Conservation (phyloP, 1,140 invertebrate genomes). For the Ips nitidus region DNA sequence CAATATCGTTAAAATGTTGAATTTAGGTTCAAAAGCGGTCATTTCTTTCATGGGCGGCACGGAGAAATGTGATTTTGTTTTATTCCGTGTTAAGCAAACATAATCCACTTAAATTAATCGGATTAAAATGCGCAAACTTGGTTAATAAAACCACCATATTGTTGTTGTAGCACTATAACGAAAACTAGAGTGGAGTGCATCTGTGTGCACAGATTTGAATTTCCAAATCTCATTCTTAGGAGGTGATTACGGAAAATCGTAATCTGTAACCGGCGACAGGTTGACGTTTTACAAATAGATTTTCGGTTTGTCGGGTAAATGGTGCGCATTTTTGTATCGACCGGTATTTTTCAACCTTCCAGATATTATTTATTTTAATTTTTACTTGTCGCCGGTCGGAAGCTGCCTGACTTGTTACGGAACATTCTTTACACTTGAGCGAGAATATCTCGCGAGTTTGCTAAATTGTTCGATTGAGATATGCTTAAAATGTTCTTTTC, state of each 20-base stretch:
- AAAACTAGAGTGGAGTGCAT: neutral
- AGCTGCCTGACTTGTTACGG: no score
- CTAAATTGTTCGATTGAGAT: no score
- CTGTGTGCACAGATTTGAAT: neutral
- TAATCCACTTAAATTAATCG: no score
- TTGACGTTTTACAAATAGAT: slow-evolving; percentile 1
- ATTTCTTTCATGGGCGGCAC: neutral
- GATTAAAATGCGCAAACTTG: no score
- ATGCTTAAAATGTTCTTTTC: no score
- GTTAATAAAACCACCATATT: no score
- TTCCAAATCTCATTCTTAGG: neutral
- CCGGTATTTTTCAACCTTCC: neutral
- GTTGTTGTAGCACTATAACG: no score
- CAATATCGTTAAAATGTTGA: slow-evolving; percentile 2
- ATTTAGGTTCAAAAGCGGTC: neutral
- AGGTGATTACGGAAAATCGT: slow-evolving; percentile 1
- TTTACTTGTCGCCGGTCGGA: neutral
- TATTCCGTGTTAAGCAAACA: no score
- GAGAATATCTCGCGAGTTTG: no score
- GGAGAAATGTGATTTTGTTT: no score
- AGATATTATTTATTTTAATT: slow-evolving; percentile 3
- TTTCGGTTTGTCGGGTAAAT: neutral
- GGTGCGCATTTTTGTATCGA: slow-evolving; percentile 1
- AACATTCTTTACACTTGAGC: no score
- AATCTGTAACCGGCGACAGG: neutral